phyloP scores from a whole-genome alignment of 2,888 invertebrate species.

The Pterostichus madidus region DNA sequence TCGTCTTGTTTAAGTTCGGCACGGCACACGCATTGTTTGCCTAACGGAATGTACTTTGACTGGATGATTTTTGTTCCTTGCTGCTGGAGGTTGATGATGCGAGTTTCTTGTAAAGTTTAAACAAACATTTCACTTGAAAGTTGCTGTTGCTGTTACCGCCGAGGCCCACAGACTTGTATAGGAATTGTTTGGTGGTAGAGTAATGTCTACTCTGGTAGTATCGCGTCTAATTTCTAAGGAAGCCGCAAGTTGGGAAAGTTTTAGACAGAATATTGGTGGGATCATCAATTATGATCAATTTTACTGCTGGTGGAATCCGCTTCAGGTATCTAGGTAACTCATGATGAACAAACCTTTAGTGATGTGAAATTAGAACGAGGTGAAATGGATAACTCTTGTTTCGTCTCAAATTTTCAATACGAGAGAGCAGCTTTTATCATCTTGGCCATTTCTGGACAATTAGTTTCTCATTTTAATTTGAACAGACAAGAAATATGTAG shows the following conservation, averaged over 20 bases:
- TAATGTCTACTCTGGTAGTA: conserved; percentile 15
- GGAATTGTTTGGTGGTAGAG: conserved; percentile 16
- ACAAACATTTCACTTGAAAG: conserved; percentile 53
- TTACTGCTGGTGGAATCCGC: no score
- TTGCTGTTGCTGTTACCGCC: conserved; percentile 1
- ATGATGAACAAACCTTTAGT: no score
- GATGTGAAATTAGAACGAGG: no score
- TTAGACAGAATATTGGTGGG: neutral
- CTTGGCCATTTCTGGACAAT: no score
- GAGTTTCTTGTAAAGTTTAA: conserved; percentile 45
- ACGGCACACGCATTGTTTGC: conserved; percentile 16
- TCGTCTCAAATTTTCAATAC: no score
- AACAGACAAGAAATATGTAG: no score
- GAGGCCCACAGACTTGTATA: conserved; percentile 27
- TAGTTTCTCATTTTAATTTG: no score
- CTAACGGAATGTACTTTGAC: conserved; percentile 13
- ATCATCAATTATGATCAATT: conserved; percentile 38
- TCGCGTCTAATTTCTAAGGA: conserved; percentile 26
- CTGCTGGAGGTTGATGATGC: conserved; percentile 25
- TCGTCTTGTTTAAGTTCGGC: conserved; percentile 30
- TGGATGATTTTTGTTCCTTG: conserved; percentile 23
- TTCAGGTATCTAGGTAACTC: no score
- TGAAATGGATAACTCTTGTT: no score
- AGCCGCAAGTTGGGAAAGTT: conserved; percentile 32
- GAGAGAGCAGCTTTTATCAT: no score